Base-by-base conservation (phyloP, 2,797 vertebrate species). In the Spheniscus humboldti region DNA sequence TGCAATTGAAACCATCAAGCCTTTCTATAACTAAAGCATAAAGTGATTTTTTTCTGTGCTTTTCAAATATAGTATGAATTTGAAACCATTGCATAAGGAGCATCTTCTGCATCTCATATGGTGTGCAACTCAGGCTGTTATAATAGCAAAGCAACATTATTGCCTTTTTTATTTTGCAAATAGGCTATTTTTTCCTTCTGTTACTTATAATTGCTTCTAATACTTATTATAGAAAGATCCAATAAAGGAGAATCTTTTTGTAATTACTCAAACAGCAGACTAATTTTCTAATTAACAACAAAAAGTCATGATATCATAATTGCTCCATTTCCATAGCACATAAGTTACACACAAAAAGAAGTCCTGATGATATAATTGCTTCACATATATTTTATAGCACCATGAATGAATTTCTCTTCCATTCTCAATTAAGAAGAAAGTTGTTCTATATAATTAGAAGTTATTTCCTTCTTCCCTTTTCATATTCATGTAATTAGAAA, bases 201-300 rank as follows among this genome's bases (percentile, higher is more conserved):
- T 83, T 95, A 79, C 63, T 96, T 91, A 82, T 88, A 94, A 96
- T 94, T 93, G 77, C 57, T 91, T 94, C 69, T 90, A 94, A 93
- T 93, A 90, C 63, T 91, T 94, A 62, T 89, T 94, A 90, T 45
- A 92, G 76, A 84, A 96, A 88, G 56, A 94, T 60, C n/a, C 57
- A 91, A 74, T 95, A 92, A 94, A 83, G 69, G 16, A 84, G 20
- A 83, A 75, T 93, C 23, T 94, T 33, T 91, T 94, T 82, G 55
- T 50, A 97, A 95, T 91, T 92, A 92, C 33, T 76, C 73, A 93
- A 90, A 92, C 76, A 94, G 71, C 41, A 96, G 90, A 93, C 56
- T 89, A 92, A 96, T 97, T 95, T 97, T 95, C 84, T 85, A 96
- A 95, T 97, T 97, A 95, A 81, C 73, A 88, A 93, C 76, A 95